Base-by-base conservation (phyloP, 2,797 vertebrate genomes). In the Pangasius krempfi region DNA sequence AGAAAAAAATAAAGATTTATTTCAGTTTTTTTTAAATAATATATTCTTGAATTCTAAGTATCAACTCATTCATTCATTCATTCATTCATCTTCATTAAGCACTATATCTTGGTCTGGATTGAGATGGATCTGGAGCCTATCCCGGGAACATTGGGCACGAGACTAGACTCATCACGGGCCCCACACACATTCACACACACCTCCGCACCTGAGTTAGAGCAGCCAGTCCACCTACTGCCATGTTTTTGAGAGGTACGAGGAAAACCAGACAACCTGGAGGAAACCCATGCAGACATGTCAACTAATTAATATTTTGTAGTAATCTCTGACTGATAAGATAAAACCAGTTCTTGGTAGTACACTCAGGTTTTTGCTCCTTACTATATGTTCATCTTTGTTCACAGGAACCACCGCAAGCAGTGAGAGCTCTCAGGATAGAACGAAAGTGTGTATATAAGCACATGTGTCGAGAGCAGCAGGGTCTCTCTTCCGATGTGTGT, bases 401-500 rank as follows among this genome's bases (percentile, higher is more conserved):
- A 68, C 37, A 62, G 76, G 64, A 86, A 89, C 25, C 87, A 78
- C 37, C 25, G 75, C 27, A 3, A 86, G 88, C 54, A 62, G 40
- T 30, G 76, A 82, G 78, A 83, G 47, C 84, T 86, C 84, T 86
- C 37, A 3, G 82, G 85, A 79, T 40, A 87, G 78, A 83, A 78
- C 27, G 37, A 60, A 86, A 87, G 30, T 79, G 76, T 78, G 68
- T 84, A 72, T 90, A 60, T 85, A 68, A 85, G 37, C 52, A 82
- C 88, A 72, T 89, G 87, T 83, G 76, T 66, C 27, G 72, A 87
- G 87, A 86, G 27, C 85, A 83, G 88, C 47, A 91, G 54, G 87
- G 88, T 58, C 76, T 89, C 85, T 79, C 22, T 85, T 73, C 70
- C 58, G 88, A 80, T 90, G 90, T 91, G 86, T 91, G 58, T 87